phyloP scores from a whole-genome alignment of 2,888 invertebrate species.

The Macrosoma leucophasiata region DNA sequence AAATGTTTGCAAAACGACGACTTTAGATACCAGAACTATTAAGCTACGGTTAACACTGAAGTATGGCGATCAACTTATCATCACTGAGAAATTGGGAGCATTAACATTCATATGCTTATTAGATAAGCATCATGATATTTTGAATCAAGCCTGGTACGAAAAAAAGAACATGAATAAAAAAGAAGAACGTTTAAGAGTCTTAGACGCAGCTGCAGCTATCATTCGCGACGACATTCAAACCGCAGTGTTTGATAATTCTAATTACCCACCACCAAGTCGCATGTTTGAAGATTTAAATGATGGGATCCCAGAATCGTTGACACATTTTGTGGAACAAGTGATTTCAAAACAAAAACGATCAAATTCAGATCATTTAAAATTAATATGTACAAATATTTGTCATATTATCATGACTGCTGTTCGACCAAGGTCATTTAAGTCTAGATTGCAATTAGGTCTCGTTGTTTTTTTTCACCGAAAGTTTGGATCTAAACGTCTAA shows the following conservation, averaged over 20 bases:
- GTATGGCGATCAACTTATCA: conserved; percentile 37
- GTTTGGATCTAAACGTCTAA: conserved; percentile 12
- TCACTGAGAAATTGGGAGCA: conserved; percentile 26
- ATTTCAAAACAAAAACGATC: conserved; percentile 30
- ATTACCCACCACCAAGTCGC: too few relatives aligned
- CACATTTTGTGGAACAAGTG: conserved; percentile 13
- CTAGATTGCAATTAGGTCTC: conserved; percentile 30
- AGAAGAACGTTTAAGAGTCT: conserved; percentile 28
- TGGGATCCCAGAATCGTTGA: conserved; percentile 4
- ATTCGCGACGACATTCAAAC: conserved; percentile 26
- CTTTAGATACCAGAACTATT: conserved; percentile 24
- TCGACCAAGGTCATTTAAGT: conserved; percentile 29
- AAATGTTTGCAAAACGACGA: conserved; percentile 22
- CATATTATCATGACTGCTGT: conserved; percentile 23
- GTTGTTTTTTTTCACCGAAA: conserved; percentile 14
- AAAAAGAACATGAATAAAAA: conserved; percentile 28
- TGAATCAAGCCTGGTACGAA: conserved; percentile 29
- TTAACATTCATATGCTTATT: conserved; percentile 22
- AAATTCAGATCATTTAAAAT: conserved; percentile 26
- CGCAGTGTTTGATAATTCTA: conserved; percentile 25
- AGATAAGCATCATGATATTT: conserved; percentile 21
- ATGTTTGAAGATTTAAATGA: conserved; percentile 6
- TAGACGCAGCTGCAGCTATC: conserved; percentile 27
- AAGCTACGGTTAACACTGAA: conserved; percentile 31
- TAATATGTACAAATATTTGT: conserved; percentile 21